Percentiles rank a stretch among this genome's conserved stretches.
Evolutionary conservation across 1,140 invertebrate genomes (phyloP).

Genomic region (Trissolcus basalis): DNA sequence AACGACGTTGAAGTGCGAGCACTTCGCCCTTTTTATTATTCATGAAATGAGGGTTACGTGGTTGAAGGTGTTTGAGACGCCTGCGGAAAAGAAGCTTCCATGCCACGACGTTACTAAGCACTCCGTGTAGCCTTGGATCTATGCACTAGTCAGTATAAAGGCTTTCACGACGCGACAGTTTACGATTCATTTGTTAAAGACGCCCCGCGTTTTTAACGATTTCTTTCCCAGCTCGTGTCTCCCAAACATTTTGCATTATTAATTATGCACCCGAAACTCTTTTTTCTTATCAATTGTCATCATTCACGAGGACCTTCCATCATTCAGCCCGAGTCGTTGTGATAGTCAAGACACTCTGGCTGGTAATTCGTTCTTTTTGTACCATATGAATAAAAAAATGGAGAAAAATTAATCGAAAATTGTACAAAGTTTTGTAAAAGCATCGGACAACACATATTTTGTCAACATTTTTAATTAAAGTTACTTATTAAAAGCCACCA

Average conservation of each 20-base stretch:
- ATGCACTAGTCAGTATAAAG: conserved; percentile 55
- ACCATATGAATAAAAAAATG: not conserved
- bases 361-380: too few relatives aligned
- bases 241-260: conserved; percentile 20
- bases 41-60: conserved; percentile 71
- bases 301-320: too few relatives aligned
- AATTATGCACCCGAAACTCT: conserved; percentile 5
- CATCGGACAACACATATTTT: not conserved
- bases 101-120: conserved; percentile 57
- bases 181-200: conserved; percentile 55
- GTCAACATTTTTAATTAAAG: conserved; percentile 37
- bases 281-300: not conserved
- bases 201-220: conserved; percentile 35
- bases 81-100: conserved; percentile 58
- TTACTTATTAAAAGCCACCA: conserved; percentile 25
- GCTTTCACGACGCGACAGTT: conserved; percentile 52
- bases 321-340: too few relatives aligned
- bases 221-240: conserved; percentile 25
- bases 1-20: conserved; percentile 63
- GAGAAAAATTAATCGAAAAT: not conserved
- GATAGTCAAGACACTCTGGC: too few relatives aligned
- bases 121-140: conserved; percentile 46
- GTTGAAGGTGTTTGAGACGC: conserved; percentile 58
- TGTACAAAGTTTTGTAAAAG: not conserved
- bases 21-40: conserved; percentile 76